A percentile compares a stretch with the other conserved stretches of the same genome.
These are phyloP conservation scores for Hedychridium roseum DNA, from an alignment of 2,888 invertebrate species.

Conservation along the genomic window DNA sequence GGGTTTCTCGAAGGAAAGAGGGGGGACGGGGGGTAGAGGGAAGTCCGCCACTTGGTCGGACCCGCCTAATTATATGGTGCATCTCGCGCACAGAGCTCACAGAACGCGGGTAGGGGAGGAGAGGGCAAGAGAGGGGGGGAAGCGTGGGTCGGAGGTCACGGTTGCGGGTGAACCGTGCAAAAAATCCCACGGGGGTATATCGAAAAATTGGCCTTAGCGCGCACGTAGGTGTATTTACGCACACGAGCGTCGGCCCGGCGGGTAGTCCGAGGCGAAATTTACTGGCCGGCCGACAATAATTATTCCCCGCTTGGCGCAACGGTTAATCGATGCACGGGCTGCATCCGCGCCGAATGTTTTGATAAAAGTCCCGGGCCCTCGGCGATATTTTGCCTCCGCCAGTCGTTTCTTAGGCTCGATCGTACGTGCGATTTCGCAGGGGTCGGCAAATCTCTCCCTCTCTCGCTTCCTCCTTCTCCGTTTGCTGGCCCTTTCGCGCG, in stretches of 20 bases:
- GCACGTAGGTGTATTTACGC: no score
- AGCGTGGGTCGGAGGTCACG: slow-evolving; percentile 54
- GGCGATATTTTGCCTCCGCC: no score
- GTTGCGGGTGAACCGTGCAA: slow-evolving; percentile 42
- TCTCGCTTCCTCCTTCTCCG: neutral
- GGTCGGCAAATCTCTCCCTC: neutral
- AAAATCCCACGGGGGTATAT: slow-evolving; percentile 50
- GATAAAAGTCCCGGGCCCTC: no score
- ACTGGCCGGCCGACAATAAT: slow-evolving; percentile 35
- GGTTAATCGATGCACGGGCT: slow-evolving; percentile 2
- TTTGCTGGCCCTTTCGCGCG: neutral
- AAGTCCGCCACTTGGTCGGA: slow-evolving; percentile 42
- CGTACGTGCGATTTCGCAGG: no score
- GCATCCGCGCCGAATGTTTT: no score
- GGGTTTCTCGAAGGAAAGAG: no score
- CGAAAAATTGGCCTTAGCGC: slow-evolving; percentile 39
- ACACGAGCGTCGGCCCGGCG: slow-evolving; percentile 33
- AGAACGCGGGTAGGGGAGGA: slow-evolving; percentile 31
- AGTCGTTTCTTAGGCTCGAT: no score
- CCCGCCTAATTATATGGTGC: slow-evolving; percentile 62
- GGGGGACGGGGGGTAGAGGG: no score
- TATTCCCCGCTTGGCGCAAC: slow-evolving; percentile 26
- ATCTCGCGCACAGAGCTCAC: slow-evolving; percentile 41
- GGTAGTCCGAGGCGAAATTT: slow-evolving; percentile 37
- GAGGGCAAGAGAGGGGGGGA: no score